phyloP scores from a whole-genome alignment of 2,888 invertebrate species.

The Epinotia brunnichana region DNA sequence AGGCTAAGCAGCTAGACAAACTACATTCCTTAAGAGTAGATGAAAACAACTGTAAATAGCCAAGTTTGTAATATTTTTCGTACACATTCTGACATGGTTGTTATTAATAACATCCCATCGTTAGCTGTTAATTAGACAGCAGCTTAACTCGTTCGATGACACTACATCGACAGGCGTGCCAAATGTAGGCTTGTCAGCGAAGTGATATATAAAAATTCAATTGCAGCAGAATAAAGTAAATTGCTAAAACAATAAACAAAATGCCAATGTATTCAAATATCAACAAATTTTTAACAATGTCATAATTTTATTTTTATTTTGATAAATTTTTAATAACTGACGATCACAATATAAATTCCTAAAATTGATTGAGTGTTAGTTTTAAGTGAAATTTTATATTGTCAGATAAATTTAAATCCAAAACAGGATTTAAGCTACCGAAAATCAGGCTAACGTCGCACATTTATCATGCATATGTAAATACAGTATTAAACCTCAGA shows the following conservation, averaged over 20 bases:
- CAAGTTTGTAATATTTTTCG: not conserved
- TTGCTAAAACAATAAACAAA: not conserved
- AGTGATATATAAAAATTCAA: not conserved
- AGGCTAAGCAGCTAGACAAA: no score
- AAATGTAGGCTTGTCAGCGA: no score
- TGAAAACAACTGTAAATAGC: not conserved
- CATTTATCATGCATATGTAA: constrained; percentile 26
- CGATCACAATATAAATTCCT: no score
- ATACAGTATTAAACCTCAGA: constrained; percentile 19
- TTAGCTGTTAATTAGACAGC: no score
- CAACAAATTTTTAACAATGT: no score
- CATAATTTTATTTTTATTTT: no score
- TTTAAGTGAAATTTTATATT: no score
- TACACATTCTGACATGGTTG: not conserved
- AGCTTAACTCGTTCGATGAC: no score
- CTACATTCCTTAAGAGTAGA: no score
- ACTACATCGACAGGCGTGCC: no score
- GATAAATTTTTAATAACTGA: no score
- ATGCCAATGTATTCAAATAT: not conserved
- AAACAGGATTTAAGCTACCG: constrained; percentile 25
- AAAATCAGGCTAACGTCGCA: constrained; percentile 32
- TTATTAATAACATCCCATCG: not conserved
- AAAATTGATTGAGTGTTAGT: no score
- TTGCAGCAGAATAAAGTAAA: not conserved
- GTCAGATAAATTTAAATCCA: constrained; percentile 21